A percentile compares a stretch with the other conserved stretches of the same genome.
These are phyloP conservation scores for Drosophila kurseongensis DNA, from an alignment of 1,140 invertebrate species.

Conservation along the genomic window DNA sequence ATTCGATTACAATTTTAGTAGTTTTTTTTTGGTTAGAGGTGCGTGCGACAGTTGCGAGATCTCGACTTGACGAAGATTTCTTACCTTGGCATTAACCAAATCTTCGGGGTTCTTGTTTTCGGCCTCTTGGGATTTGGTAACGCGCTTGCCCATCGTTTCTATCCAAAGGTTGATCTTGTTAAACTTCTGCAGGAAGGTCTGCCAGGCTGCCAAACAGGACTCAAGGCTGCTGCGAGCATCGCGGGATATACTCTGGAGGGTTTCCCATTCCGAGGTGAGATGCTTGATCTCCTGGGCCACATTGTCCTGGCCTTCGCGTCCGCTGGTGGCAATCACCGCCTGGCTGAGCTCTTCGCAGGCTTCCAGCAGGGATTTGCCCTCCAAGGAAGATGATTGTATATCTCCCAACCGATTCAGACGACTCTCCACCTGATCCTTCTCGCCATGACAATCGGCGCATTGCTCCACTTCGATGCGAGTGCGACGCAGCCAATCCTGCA, in stretches of 20 bases:
- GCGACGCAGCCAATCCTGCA: conserved; percentile 94
- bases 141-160: conserved; percentile 89
- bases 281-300: conserved; percentile 94
- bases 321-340: conserved; percentile 92
- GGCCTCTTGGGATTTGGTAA: conserved; percentile 88
- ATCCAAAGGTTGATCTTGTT: conserved; percentile 92
- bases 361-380: conserved; percentile 90
- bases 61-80: conserved; percentile 58
- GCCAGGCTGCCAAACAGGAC: conserved; percentile 94
- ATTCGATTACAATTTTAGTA: conserved; percentile 54
- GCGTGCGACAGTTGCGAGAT: conserved; percentile 65
- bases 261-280: conserved; percentile 94
- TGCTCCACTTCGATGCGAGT: conserved; percentile 93
- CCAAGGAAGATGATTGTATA: conserved; percentile 88
- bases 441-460: conserved; percentile 93
- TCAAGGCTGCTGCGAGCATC: conserved; percentile 92
- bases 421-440: conserved; percentile 90
- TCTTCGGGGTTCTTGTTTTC: conserved; percentile 93
- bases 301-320: conserved; percentile 93
- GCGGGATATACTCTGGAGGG: conserved; percentile 91
- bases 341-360: conserved; percentile 91
- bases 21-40: conserved; percentile 66
- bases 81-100: conserved; percentile 90
- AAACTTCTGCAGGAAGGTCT: conserved; percentile 91
- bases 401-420: conserved; percentile 90